Evolutionary conservation across 2,888 invertebrate genomes (phyloP).

Genomic region (Julus scandinavius): DNA sequence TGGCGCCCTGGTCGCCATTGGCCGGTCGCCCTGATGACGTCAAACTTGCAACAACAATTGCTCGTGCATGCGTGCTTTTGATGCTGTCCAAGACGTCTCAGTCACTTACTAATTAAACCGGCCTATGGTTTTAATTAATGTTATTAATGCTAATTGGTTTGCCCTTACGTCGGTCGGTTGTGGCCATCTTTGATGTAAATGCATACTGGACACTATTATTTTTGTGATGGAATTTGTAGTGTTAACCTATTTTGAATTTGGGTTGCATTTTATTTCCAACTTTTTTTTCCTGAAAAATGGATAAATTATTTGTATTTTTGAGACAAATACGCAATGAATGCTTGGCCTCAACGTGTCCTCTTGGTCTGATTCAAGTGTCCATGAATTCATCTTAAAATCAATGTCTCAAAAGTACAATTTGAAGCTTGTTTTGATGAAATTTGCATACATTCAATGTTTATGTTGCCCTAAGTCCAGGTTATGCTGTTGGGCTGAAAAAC

Average conservation of each 20-base stretch:
- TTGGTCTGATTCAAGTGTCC: background rate
- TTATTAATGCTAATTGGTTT: slow-evolving; percentile 24
- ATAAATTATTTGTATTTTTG: background rate
- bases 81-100: background rate
- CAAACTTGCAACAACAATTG: background rate
- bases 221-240: background rate
- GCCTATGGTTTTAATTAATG: slow-evolving; percentile 1
- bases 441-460: too few species aligned
- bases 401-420: too few species aligned
- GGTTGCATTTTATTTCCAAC: background rate
- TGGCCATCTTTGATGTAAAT: slow-evolving; percentile 3
- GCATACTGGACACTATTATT: background rate
- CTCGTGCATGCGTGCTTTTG: slow-evolving; percentile 1
- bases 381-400: background rate
- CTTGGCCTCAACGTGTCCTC: background rate
- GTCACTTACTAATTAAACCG: slow-evolving; percentile 5
- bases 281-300: background rate
- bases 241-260: background rate
- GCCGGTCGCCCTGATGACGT: background rate
- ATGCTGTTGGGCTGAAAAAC: too few species aligned
- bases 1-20: slow-evolving; percentile 28
- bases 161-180: background rate
- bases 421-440: too few species aligned
- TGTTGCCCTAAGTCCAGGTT: too few species aligned
- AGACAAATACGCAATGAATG: background rate